Conservation (phyloP, 1,140 invertebrate species). For the Hycleus phaleratus region DNA sequence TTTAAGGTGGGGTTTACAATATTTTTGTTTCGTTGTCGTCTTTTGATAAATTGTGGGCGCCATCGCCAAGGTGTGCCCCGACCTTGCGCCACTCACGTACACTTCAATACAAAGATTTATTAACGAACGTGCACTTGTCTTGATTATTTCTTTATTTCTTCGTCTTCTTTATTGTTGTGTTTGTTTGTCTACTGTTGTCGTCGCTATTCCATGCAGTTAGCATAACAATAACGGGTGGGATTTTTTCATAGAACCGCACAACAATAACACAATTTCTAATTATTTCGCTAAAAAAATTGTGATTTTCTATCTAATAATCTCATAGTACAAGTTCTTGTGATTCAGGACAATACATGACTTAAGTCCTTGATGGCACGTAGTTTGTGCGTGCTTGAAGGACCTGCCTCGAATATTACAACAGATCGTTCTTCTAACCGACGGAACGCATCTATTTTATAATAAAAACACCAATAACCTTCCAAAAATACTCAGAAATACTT, state of each 20-base stretch:
- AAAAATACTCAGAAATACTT: too few relatives aligned
- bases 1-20: too few relatives aligned
- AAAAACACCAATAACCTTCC: too few relatives aligned
- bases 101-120: not conserved
- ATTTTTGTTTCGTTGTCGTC: too few relatives aligned
- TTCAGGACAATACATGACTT: conserved; percentile 17
- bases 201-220: not conserved
- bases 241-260: not conserved
- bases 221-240: not conserved
- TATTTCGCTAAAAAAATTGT: not conserved
- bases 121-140: too few relatives aligned
- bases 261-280: not conserved
- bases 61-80: conserved; percentile 23
- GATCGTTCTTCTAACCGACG: too few relatives aligned
- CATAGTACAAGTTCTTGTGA: not conserved
- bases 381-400: conserved; percentile 25
- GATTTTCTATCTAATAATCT: not conserved
- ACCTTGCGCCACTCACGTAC: conserved; percentile 24
- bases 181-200: conserved; percentile 1
- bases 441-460: too few relatives aligned
- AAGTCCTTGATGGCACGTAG: conserved; percentile 25
- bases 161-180: too few relatives aligned
- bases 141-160: too few relatives aligned
- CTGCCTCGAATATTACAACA: conserved; percentile 21
- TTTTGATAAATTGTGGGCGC: conserved; percentile 14